These are phyloP conservation scores for Cossypha heuglini DNA, from an alignment of 2,797 vertebrate genomes.

Conservation along the genomic window DNA sequence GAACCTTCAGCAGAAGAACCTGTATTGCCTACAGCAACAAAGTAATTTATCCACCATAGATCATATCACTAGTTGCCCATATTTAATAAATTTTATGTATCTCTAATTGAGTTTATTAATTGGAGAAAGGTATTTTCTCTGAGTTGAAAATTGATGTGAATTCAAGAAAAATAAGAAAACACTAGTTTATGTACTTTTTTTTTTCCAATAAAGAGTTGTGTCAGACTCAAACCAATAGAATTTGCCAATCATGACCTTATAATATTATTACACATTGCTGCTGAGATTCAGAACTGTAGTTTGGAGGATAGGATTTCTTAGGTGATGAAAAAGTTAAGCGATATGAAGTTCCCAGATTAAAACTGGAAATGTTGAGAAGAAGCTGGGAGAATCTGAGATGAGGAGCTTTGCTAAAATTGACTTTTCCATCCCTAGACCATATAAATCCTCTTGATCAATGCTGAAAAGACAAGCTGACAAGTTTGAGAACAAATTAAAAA, in stretches of 20 bases:
- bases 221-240: not conserved
- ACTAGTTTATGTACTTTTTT: not conserved
- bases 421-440: not conserved
- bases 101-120: not conserved
- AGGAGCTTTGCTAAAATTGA: not conserved
- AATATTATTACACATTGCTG: not conserved
- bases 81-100: not conserved
- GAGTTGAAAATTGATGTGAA: not conserved
- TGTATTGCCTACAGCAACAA: not conserved
- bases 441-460: not conserved
- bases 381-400: not conserved
- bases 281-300: not conserved
- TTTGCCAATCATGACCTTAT: not conserved
- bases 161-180: not conserved
- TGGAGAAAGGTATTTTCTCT: not conserved
- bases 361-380: not conserved
- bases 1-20: not conserved
- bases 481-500: not conserved
- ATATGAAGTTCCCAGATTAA: not conserved
- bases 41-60: not conserved
- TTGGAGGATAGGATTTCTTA: not conserved
- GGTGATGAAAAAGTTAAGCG: accelerated
- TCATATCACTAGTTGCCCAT: not conserved
- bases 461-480: not conserved
- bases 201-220: not conserved